Percentiles rank a stretch among this genome's conserved stretches.
Evolutionary conservation across 2,888 invertebrate genomes (phyloP).

Genomic region (Thymelicus lineola): DNA sequence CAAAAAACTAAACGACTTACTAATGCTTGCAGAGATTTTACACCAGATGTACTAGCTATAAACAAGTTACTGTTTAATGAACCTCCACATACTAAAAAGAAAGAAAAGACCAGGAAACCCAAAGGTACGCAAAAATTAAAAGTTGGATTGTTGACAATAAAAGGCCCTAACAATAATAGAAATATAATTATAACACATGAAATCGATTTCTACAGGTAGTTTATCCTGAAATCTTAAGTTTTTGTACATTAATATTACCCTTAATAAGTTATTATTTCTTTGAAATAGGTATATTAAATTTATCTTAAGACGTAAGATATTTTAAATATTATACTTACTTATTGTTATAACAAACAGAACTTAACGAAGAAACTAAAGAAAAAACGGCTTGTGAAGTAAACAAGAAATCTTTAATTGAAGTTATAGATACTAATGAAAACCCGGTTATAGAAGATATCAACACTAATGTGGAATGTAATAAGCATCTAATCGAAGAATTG

Average conservation of each 20-base stretch:
- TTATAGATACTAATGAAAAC: conserved; percentile 56
- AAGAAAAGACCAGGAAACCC: conserved; percentile 50
- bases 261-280: too few relatives aligned
- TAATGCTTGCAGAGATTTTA: conserved; percentile 50
- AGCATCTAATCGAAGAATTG: conserved; percentile 41
- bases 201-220: too few relatives aligned
- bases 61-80: conserved; percentile 66
- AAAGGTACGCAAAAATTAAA: conserved; percentile 51
- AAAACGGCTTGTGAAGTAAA: conserved; percentile 47
- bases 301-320: too few relatives aligned
- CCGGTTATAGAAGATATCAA: conserved; percentile 30
- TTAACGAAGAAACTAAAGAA: conserved; percentile 41
- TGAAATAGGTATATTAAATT: too few relatives aligned
- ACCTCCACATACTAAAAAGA: conserved; percentile 52
- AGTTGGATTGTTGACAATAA: too few relatives aligned
- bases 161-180: too few relatives aligned
- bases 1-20: too few relatives aligned
- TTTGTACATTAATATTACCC: too few relatives aligned
- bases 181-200: too few relatives aligned
- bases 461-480: conserved; percentile 44
- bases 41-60: conserved; percentile 59
- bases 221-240: too few relatives aligned
- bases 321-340: too few relatives aligned
- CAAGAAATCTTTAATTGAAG: conserved; percentile 67
- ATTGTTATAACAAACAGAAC: background rate